phyloP scores from a whole-genome alignment of 1,140 invertebrate genomes.

The Ceratoteleas bidentatus region DNA sequence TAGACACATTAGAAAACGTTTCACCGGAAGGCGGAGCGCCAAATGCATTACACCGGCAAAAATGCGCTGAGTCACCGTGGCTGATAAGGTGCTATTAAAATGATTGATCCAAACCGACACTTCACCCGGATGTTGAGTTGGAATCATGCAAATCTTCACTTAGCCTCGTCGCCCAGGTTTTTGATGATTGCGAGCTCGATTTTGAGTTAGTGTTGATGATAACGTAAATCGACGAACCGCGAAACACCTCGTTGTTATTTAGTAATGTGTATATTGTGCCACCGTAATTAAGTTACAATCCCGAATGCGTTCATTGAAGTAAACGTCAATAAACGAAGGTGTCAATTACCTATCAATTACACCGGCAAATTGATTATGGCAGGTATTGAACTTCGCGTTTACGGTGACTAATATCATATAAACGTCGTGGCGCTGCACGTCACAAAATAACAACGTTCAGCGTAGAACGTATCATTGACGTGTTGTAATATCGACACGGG shows the following conservation, averaged over 20 bases:
- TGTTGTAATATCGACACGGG: no score
- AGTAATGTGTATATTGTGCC: constrained; percentile 1
- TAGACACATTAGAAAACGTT: constrained; percentile 74
- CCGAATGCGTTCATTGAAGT: background rate
- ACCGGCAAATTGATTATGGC: constrained; percentile 17
- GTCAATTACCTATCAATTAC: constrained; percentile 22
- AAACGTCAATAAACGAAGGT: constrained; percentile 12
- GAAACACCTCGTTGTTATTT: background rate
- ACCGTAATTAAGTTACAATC: background rate
- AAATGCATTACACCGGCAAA: constrained; percentile 61
- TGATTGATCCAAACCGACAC: constrained; percentile 69
- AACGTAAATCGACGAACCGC: no score
- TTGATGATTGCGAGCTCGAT: background rate
- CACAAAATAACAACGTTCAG: background rate
- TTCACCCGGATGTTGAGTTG: constrained; percentile 29
- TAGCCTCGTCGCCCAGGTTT: constrained; percentile 21
- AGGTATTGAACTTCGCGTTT: constrained; percentile 9
- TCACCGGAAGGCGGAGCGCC: constrained; percentile 52
- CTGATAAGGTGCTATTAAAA: constrained; percentile 76
- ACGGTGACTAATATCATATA: constrained; percentile 11
- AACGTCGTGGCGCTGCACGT: background rate
- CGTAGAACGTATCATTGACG: no score
- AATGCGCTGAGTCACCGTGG: constrained; percentile 57
- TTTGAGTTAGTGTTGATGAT: background rate
- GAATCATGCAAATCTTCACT: constrained; percentile 11